Conservation (phyloP, 2,797 vertebrate species). For the Uromys caudimaculatus region DNA sequence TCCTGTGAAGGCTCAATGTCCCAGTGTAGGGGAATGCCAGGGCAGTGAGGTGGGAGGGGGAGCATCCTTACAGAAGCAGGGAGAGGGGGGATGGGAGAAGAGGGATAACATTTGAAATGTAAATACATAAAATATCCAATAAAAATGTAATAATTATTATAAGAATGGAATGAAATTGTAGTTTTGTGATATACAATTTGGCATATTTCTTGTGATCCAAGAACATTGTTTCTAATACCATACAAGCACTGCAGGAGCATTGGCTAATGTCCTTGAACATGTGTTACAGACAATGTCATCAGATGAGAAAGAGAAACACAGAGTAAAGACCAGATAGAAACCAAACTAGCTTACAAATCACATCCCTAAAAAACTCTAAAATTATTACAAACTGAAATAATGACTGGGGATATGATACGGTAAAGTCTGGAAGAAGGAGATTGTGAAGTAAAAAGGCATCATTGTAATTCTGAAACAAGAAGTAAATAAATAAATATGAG, state of each 20-base stretch:
- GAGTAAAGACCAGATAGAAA: neutral
- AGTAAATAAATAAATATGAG: neutral
- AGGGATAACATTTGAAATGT: no score
- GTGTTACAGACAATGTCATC: neutral
- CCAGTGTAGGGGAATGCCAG: no score
- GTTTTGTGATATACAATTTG: neutral
- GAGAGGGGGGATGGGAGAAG: no score
- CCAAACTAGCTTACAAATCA: neutral
- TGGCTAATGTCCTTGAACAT: neutral
- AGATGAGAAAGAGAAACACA: neutral
- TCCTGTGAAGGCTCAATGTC: no score
- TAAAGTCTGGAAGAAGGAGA: neutral
- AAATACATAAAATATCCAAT: no score
- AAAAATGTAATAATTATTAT: no score
- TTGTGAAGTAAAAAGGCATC: neutral
- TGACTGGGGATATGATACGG: neutral
- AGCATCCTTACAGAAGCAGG: no score
- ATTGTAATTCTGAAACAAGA: neutral
- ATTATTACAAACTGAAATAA: neutral
- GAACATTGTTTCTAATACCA: neutral
- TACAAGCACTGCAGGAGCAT: neutral
- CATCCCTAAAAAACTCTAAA: neutral
- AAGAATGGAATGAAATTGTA: neutral
- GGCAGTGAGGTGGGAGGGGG: no score
- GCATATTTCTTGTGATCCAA: neutral